phyloP scores from a whole-genome alignment of 2,797 vertebrate genomes.

The Tangara arthus region DNA sequence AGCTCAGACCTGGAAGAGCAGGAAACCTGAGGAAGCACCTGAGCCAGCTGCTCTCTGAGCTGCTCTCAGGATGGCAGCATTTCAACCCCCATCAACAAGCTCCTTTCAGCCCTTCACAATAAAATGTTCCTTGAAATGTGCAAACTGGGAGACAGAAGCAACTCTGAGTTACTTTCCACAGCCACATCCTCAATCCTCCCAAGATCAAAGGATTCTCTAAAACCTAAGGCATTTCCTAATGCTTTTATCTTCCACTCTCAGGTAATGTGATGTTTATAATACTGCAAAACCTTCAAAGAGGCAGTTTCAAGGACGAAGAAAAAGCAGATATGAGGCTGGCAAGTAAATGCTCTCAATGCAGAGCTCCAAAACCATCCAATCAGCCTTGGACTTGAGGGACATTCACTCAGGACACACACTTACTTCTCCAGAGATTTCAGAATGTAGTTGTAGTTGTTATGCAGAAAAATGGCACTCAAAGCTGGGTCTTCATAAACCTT shows the following conservation, averaged over 20 bases:
- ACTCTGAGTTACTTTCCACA: neutral
- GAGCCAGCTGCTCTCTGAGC: neutral
- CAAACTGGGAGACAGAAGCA: neutral
- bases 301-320: neutral
- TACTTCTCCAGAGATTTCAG: constrained; percentile 97
- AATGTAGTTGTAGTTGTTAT: constrained; percentile 99
- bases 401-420: constrained; percentile 29
- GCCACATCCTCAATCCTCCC: neutral
- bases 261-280: neutral
- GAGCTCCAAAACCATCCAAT: neutral
- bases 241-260: neutral
- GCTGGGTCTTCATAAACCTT: constrained; percentile 96
- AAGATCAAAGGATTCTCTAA: constrained; percentile 26
- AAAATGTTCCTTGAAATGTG: neutral
- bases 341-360: neutral
- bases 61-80: neutral
- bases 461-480: constrained; percentile 93
- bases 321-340: neutral
- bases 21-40: neutral
- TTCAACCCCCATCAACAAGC: neutral
- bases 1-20: constrained; percentile 85
- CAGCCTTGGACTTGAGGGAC: neutral
- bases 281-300: neutral
- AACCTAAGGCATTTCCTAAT: neutral
- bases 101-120: neutral